phyloP scores from a whole-genome alignment of 2,113 vertebrate species.

The Caranx ignobilis region DNA sequence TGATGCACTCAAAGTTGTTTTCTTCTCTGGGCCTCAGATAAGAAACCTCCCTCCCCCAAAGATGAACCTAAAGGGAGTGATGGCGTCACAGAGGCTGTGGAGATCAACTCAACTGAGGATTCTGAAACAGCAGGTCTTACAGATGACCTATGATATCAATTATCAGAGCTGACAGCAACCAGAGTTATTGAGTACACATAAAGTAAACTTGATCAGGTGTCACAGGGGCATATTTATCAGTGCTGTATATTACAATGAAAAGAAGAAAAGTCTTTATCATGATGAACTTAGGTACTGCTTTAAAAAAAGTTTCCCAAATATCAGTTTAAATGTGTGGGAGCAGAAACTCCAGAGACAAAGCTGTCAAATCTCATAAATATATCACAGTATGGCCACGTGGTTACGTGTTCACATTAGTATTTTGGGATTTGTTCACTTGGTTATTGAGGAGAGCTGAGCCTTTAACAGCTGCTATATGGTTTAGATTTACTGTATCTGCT shows the following conservation, averaged over 20 bases:
- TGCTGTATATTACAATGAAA: neutral
- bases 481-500: neutral
- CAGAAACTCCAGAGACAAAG: neutral
- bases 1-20: neutral
- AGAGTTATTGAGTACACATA: no score
- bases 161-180: no score
- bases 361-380: neutral
- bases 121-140: constrained; percentile 50
- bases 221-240: neutral
- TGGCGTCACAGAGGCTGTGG: neutral
- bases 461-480: neutral
- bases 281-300: neutral
- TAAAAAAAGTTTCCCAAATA: neutral
- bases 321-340: no score
- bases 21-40: neutral
- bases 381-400: neutral
- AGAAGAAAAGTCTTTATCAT: neutral
- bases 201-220: no score
- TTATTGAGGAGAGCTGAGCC: neutral
- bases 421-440: neutral
- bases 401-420: neutral
- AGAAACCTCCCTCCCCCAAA: constrained; percentile 12
- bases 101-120: neutral
- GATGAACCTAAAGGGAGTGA: constrained; percentile 25
- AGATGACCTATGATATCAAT: neutral